These are phyloP conservation scores for Scylla paramamosain DNA, from an alignment of 1,140 invertebrate species.

Conservation along the genomic window DNA sequence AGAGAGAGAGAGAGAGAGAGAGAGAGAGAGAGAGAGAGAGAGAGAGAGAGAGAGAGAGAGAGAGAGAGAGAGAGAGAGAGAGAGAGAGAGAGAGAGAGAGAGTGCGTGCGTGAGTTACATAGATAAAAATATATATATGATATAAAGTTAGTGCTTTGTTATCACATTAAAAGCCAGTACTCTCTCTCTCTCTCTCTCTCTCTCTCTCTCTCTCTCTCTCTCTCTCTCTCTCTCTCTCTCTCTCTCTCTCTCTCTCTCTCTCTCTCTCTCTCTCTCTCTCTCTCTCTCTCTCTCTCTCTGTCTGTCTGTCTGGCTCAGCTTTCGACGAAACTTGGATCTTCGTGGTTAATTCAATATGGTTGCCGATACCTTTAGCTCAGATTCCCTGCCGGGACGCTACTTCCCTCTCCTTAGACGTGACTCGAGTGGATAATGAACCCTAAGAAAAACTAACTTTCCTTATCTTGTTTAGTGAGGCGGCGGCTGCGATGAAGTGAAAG, in stretches of 20 bases:
- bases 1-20: too few relatives aligned
- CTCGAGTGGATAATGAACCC: neutral
- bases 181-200: too few relatives aligned
- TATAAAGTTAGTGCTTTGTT: too few relatives aligned
- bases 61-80: too few relatives aligned
- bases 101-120: too few relatives aligned
- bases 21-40: too few relatives aligned
- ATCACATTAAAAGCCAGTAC: too few relatives aligned
- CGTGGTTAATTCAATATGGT: neutral
- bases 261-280: conserved; percentile 3
- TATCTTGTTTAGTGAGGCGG: conserved; percentile 1
- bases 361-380: neutral
- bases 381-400: neutral
- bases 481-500: neutral
- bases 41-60: too few relatives aligned
- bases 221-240: neutral
- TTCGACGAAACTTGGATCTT: neutral
- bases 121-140: too few relatives aligned
- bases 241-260: neutral
- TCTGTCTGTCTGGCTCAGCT: neutral
- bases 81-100: too few relatives aligned
- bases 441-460: conserved; percentile 16
- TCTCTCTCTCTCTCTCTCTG: neutral
- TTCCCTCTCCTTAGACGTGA: conserved; percentile 2
- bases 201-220: neutral